Percentiles rank a stretch among this genome's conserved stretches.
Evolutionary conservation across 2,888 invertebrate species (phyloP).

Genomic region (Drosophila formosana): DNA sequence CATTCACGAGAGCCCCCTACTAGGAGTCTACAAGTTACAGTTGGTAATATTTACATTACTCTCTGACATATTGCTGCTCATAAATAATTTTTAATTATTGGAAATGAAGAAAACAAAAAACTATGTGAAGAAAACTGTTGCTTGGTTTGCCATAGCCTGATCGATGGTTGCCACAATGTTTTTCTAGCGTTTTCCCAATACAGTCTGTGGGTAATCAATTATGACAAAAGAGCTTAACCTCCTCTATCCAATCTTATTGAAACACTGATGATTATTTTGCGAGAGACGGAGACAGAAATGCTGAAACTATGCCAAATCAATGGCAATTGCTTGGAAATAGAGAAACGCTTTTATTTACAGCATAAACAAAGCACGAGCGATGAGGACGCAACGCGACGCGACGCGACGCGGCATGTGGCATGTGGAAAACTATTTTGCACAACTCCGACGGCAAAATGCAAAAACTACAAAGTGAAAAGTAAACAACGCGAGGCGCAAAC

Average conservation of each 20-base stretch:
- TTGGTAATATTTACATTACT: conserved; percentile 66
- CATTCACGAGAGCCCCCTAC: conserved; percentile 58
- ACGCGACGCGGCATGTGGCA: conserved; percentile 25
- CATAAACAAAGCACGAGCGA: conserved; percentile 51
- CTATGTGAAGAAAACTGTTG: conserved; percentile 41
- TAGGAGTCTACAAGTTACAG: conserved; percentile 17
- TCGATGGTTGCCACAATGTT: conserved; percentile 44
- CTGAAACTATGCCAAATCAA: conserved; percentile 68
- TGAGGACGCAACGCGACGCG: conserved; percentile 14
- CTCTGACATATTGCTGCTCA: conserved; percentile 71
- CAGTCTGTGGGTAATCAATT: conserved; percentile 50
- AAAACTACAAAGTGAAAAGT: conserved; percentile 77
- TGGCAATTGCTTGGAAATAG: conserved; percentile 54
- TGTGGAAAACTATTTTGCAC: conserved; percentile 49
- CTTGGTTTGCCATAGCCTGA: conserved; percentile 36
- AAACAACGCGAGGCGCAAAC: conserved; percentile 62
- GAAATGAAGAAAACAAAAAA: conserved; percentile 36
- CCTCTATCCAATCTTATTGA: not conserved
- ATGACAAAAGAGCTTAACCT: conserved; percentile 25
- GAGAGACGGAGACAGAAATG: conserved; percentile 11
- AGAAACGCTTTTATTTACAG: conserved; percentile 56
- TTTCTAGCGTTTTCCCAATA: conserved; percentile 46
- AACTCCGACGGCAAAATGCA: conserved; percentile 69
- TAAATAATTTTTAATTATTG: conserved; percentile 79
- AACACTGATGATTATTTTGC: conserved; percentile 25